Conservation (phyloP, 2,113 vertebrate species). For the Marmota monax region DNA sequence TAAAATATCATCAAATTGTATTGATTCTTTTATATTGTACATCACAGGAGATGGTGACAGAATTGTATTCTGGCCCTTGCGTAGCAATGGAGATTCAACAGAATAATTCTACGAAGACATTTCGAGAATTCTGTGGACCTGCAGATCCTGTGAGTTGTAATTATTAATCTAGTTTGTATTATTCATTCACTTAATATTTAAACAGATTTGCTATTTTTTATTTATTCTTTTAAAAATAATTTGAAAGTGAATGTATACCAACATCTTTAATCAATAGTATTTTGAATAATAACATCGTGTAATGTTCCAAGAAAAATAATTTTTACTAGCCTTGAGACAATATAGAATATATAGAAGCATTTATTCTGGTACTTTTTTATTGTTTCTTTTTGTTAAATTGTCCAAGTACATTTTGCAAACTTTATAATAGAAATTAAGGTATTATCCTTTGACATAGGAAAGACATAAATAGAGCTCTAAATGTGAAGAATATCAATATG, state of each 20-base stretch:
- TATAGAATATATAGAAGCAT: neutral
- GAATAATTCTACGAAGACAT: slow-evolving; percentile 87
- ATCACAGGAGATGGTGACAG: slow-evolving; percentile 93
- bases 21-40: neutral
- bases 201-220: neutral
- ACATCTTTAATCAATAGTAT: neutral
- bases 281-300: neutral
- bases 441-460: neutral
- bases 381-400: slow-evolving; percentile 18
- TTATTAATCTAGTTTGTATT: neutral
- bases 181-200: neutral
- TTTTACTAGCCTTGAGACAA: neutral
- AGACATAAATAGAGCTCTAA: neutral
- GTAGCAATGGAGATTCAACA: slow-evolving; percentile 95
- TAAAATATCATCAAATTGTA: neutral
- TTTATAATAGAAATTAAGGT: neutral
- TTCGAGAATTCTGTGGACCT: slow-evolving; percentile 96
- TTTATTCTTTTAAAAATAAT: neutral
- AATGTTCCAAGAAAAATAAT: neutral
- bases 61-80: slow-evolving; percentile 95
- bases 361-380: neutral
- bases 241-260: neutral
- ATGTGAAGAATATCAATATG: neutral
- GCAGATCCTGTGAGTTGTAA: slow-evolving; percentile 95
- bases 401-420: neutral